Percentiles rank a stretch among this genome's conserved stretches.
These are phyloP conservation scores for Pogoniulus pusillus DNA, from an alignment of 2,797 vertebrate species.

Conservation along the genomic window DNA sequence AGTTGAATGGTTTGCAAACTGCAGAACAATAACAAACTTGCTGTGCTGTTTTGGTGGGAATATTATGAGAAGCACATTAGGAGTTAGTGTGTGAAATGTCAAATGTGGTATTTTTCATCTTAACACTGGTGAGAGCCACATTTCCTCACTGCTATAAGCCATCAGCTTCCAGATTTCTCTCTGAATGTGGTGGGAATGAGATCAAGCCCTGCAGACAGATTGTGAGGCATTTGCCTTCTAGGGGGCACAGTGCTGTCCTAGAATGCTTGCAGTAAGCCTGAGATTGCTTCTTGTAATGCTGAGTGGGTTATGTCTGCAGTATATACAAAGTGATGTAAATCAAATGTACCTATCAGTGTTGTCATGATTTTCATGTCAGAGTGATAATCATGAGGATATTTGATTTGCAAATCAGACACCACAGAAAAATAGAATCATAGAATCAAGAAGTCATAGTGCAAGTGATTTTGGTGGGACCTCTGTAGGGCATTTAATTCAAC, in stretches of 20 bases:
- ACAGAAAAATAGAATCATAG: not conserved
- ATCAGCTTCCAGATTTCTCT: not conserved
- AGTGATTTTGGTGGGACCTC: no score
- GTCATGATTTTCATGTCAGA: not conserved
- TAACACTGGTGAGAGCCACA: not conserved
- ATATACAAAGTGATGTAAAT: not conserved
- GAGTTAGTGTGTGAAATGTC: not conserved
- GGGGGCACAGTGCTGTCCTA: not conserved
- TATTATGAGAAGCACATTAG: not conserved
- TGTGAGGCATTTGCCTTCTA: not conserved
- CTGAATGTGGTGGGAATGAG: not conserved
- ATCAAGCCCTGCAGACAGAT: not conserved
- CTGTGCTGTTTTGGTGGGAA: not conserved
- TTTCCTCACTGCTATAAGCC: not conserved
- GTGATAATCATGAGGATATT: not conserved
- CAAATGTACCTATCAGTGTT: not conserved
- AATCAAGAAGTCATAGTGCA: not conserved
- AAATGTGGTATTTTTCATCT: not conserved
- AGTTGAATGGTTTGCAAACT: not conserved
- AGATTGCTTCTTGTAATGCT: accelerated
- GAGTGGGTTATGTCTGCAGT: not conserved
- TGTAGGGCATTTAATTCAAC: not conserved
- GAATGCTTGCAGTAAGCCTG: not conserved
- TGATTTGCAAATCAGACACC: not conserved
- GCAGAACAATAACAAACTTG: not conserved